Evolutionary conservation across 2,113 vertebrate species (phyloP), one percentile per base, ranked within the genome.

Genomic region (Ptilonorhynchus violaceus): DNA sequence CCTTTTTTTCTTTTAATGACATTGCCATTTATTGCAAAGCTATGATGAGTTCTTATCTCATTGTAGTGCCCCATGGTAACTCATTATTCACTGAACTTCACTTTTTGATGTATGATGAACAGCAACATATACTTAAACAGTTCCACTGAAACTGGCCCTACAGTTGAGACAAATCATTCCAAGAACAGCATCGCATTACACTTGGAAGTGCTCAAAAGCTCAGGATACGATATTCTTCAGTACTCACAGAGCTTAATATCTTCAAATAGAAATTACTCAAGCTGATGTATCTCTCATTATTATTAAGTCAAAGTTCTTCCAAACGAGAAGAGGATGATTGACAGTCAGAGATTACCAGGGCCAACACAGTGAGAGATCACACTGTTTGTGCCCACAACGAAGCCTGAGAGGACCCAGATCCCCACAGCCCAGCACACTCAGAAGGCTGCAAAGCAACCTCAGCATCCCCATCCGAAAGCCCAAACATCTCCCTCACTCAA

Each of bases 101-200:
- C 74, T 92, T 93, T 92, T 89, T 97, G 91, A 97, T 92, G 59
- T 87, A 73, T 88, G 91, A 97, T 67, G 93, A 97, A 89, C 73
- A 91, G 82, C 92, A 97, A 96, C 84, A 96, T 55, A 88, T 11
- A 92, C 59, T 96, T 95, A 93, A 96, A 93, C 52, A 95, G 82
- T 85, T 95, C 96, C 74, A 95, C 97, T 97, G 91, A 95, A 98
- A 96, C 84, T 76, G 85, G 72, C 28, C 78, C 86, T 87, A 42
- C 53, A 90, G 83, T 85, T 95, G 75, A 98, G 97, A 97, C 72
- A 92, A 97, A 96, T 96, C 92, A 97, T 89, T 93, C 76, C 86
- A 95, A 84, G 88, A 96, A 88, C 82, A 94, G 96, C 60, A 85
- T 27, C 86, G 76, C 92, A 94, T 89, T 94, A 93, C 70, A 80